Conservation (phyloP, 2,797 vertebrate genomes). For the Chrysolophus pictus region DNA sequence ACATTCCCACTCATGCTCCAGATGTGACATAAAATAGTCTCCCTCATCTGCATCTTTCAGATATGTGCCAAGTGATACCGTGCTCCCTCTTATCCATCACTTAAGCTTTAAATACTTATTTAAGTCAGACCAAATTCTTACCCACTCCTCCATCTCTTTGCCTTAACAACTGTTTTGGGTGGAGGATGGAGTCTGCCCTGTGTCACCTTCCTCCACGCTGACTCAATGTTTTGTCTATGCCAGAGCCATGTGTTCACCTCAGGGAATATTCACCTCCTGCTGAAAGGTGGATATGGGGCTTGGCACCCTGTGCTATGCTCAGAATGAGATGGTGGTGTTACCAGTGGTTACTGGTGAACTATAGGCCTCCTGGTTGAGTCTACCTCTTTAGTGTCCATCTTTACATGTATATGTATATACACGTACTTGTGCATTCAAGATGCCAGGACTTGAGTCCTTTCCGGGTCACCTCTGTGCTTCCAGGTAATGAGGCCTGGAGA, state of each 20-base stretch:
- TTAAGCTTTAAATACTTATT: conserved; percentile 19
- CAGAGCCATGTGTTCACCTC: neutral
- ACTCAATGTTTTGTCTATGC: neutral
- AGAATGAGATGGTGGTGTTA: neutral
- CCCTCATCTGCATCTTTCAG: conserved; percentile 42
- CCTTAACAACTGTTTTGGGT: neutral
- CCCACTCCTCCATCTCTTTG: neutral
- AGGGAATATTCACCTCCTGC: neutral
- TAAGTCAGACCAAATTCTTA: neutral
- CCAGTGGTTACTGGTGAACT: neutral
- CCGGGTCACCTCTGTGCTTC: neutral
- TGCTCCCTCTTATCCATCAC: conserved; percentile 42
- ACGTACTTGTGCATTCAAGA: neutral
- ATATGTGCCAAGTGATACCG: conserved; percentile 41
- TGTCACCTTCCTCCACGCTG: neutral
- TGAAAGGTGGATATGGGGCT: neutral
- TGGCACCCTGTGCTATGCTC: neutral
- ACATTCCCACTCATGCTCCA: conserved; percentile 10
- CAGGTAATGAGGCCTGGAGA: neutral
- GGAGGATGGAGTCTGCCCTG: neutral
- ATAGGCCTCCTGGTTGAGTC: neutral
- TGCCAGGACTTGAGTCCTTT: neutral
- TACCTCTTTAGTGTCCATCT: fast-evolving
- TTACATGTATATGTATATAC: neutral
- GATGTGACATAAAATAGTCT: conserved; percentile 47